Evolutionary conservation across 1,140 invertebrate species (phyloP).

Genomic region (Heterodera schachtii): DNA sequence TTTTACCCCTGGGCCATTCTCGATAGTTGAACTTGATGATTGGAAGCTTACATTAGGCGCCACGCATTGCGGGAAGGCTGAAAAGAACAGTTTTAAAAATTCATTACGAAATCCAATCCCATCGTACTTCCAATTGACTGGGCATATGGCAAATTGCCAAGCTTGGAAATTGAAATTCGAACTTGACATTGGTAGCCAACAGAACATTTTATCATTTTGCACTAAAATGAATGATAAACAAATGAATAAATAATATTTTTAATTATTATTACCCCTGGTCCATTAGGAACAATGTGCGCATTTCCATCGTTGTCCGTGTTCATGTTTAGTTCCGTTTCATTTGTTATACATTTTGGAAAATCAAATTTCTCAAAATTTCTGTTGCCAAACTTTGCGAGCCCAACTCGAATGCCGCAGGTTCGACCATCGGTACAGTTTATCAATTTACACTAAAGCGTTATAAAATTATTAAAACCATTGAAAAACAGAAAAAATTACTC

Average conservation of each 20-base stretch:
- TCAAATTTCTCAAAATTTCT: not conserved
- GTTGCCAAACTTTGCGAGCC: not conserved
- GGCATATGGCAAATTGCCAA: slow-evolving; percentile 2
- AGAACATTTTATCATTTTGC: not conserved
- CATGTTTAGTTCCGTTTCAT: not conserved
- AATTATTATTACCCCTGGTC: not conserved
- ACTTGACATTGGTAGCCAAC: not conserved
- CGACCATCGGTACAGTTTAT: not conserved
- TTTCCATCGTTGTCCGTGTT: not conserved
- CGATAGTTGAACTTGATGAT: not conserved
- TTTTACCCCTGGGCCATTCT: not conserved
- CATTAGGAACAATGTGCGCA: not conserved
- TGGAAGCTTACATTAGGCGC: not conserved
- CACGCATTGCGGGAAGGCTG: not conserved
- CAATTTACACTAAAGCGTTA: not conserved
- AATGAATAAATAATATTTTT: no score
- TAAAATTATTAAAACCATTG: no score
- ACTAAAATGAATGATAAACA: not conserved
- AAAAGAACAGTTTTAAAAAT: not conserved
- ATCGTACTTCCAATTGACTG: not conserved
- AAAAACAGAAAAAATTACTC: not conserved
- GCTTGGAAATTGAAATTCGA: slow-evolving; percentile 7
- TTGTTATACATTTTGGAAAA: slow-evolving; percentile 4
- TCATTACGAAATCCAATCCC: not conserved
- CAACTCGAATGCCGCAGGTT: not conserved